Evolutionary conservation across 2,113 vertebrate genomes (phyloP).

Genomic region (Scalopus aquaticus): DNA sequence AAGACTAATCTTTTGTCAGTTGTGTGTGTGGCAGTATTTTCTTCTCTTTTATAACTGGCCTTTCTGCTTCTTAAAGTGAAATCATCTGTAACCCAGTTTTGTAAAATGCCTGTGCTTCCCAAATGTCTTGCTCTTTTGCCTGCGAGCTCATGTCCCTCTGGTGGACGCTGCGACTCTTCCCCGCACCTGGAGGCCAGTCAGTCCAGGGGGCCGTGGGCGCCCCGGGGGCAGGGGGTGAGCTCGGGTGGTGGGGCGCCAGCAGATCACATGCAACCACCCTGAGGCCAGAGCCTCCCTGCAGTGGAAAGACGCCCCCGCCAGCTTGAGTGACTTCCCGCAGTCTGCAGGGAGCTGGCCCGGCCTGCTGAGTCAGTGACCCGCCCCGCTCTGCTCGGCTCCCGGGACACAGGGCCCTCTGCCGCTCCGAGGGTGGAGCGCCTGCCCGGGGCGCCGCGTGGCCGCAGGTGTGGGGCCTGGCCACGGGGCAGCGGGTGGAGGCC

Average conservation of each 20-base stretch:
- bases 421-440: no score
- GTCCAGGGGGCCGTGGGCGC: not conserved
- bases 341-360: not conserved
- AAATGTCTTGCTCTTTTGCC: not conserved
- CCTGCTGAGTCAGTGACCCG: not conserved
- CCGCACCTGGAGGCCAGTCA: not conserved
- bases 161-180: not conserved
- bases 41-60: not conserved
- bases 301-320: not conserved
- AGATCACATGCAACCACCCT: accelerated
- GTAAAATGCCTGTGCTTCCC: not conserved
- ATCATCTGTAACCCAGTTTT: not conserved
- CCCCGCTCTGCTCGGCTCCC: not conserved
- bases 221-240: no score
- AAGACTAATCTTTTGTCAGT: not conserved
- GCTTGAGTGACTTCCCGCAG: no score
- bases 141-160: not conserved
- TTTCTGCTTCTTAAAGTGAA: not conserved
- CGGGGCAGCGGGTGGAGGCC: no score
- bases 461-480: no score
- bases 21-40: not conserved
- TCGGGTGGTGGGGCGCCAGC: no score
- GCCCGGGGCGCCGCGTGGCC: not conserved
- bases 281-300: not conserved
- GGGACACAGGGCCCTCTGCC: not conserved